These are phyloP conservation scores for Antheraea mylitta DNA, from an alignment of 1,140 invertebrate species.

Conservation along the genomic window DNA sequence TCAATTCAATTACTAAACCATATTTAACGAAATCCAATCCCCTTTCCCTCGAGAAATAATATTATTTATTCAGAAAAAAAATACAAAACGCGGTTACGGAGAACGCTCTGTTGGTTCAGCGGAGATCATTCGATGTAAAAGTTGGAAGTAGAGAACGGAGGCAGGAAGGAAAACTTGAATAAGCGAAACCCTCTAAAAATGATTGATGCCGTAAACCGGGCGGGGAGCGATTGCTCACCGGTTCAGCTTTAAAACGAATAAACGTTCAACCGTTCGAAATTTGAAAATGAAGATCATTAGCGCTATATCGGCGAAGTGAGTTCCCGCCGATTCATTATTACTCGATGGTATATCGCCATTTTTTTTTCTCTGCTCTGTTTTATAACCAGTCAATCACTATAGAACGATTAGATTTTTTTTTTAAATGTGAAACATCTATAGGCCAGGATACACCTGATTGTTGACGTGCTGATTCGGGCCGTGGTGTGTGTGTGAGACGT, in stretches of 20 bases:
- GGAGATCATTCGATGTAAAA: constrained; percentile 76
- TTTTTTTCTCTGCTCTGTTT: constrained; percentile 43
- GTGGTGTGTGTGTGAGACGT: no score
- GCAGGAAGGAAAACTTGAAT: constrained; percentile 73
- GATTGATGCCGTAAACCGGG: constrained; percentile 68
- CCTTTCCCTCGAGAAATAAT: constrained; percentile 74
- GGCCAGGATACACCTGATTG: no score
- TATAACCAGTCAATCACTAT: constrained; percentile 51
- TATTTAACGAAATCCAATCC: constrained; percentile 79
- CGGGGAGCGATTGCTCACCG: constrained; percentile 44
- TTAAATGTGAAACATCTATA: not conserved
- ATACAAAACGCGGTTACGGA: constrained; percentile 70
- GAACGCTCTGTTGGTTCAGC: constrained; percentile 73
- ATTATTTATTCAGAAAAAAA: constrained; percentile 78
- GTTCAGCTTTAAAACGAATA: constrained; percentile 71
- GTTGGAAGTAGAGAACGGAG: constrained; percentile 59
- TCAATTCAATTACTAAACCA: constrained; percentile 79
- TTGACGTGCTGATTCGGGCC: no score
- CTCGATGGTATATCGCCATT: constrained; percentile 55
- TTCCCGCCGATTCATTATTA: constrained; percentile 60
- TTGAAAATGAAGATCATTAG: constrained; percentile 73
- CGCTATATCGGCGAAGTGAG: constrained; percentile 52
- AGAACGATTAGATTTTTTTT: constrained; percentile 36
- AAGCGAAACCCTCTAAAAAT: constrained; percentile 78
- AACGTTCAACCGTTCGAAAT: constrained; percentile 68